A percentile compares a stretch with the other conserved stretches of the same genome.
Evolutionary conservation across 2,797 vertebrate genomes (phyloP).

Genomic region (Lutjanus argentimaculatus): DNA sequence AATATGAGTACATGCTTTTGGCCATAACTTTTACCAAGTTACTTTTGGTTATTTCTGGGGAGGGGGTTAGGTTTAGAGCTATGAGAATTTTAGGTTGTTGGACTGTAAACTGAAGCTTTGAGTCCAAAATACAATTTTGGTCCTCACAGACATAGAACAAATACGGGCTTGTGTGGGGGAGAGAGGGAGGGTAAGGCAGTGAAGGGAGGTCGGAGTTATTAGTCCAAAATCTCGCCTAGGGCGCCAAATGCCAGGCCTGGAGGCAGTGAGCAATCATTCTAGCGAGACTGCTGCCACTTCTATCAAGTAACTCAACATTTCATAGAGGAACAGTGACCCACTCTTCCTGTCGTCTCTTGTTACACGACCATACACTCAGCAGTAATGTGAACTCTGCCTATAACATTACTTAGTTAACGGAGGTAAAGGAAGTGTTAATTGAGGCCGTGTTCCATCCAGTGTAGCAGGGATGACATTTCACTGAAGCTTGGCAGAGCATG

Average conservation of each 20-base stretch:
- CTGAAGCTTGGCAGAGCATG: conserved; percentile 31
- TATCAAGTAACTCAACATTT: conserved; percentile 74
- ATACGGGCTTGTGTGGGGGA: not conserved
- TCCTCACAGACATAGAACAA: conserved; percentile 19
- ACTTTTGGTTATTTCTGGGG: conserved; percentile 1
- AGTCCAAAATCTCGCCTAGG: conserved; percentile 77
- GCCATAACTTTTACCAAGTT: not conserved
- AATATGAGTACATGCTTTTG: not conserved
- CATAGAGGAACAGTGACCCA: conserved; percentile 54
- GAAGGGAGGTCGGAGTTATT: conserved; percentile 74
- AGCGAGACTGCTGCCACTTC: conserved; percentile 70
- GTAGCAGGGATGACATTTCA: conserved; percentile 40
- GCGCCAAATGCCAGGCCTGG: conserved; percentile 78
- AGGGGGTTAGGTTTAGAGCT: conserved; percentile 5
- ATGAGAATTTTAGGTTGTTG: conserved; percentile 11
- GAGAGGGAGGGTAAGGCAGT: conserved; percentile 26
- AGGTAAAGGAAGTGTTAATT: conserved; percentile 47
- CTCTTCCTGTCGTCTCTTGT: conserved; percentile 47
- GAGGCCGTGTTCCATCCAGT: conserved; percentile 33
- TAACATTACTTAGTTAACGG: conserved; percentile 49
- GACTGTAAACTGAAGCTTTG: conserved; percentile 11
- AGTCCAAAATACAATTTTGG: not conserved
- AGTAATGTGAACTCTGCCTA: conserved; percentile 47
- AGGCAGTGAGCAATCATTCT: conserved; percentile 74
- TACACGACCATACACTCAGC: conserved; percentile 42